Percentiles rank a stretch among this genome's conserved stretches.
Conservation (phyloP, 2,797 vertebrate genomes). For the Melanogrammus aeglefinus region DNA sequence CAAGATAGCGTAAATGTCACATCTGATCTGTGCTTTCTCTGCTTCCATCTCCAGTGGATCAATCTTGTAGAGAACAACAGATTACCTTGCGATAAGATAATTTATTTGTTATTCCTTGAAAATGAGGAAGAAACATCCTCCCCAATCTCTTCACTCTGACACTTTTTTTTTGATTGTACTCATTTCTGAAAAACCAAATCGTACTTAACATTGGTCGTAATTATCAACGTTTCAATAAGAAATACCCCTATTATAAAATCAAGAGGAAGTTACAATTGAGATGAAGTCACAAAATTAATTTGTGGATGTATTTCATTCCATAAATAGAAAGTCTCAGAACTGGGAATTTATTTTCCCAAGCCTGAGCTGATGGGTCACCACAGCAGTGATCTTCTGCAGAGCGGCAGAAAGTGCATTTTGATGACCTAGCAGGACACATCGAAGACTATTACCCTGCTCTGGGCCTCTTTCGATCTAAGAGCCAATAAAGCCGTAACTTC, state of each 20-base stretch:
- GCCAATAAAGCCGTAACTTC: slow-evolving; percentile 28
- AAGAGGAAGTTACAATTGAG: background rate
- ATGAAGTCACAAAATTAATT: background rate
- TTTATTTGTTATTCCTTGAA: too few species aligned
- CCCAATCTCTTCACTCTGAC: background rate
- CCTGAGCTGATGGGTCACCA: slow-evolving; percentile 49
- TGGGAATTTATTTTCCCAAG: slow-evolving; percentile 44
- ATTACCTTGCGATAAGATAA: too few species aligned
- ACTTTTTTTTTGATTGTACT: background rate
- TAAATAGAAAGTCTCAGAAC: slow-evolving; percentile 26
- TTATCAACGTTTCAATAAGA: background rate
- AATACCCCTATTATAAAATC: background rate
- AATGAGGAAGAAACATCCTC: background rate
- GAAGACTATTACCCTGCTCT: slow-evolving; percentile 57
- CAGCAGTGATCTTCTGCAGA: slow-evolving; percentile 43
- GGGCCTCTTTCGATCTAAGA: slow-evolving; percentile 36
- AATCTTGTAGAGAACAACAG: too few species aligned
- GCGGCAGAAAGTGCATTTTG: slow-evolving; percentile 64
- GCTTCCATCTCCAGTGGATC: too few species aligned
- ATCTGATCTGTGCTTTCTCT: too few species aligned
- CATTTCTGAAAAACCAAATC: background rate
- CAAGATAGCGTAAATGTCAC: too few species aligned
- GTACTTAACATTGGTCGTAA: background rate
- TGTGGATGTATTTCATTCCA: background rate
- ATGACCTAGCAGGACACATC: slow-evolving; percentile 56